These are phyloP conservation scores for Epizoanthus ramosus DNA, from an alignment of 92 coral and sea anemone genomes.

Conservation along the genomic window DNA sequence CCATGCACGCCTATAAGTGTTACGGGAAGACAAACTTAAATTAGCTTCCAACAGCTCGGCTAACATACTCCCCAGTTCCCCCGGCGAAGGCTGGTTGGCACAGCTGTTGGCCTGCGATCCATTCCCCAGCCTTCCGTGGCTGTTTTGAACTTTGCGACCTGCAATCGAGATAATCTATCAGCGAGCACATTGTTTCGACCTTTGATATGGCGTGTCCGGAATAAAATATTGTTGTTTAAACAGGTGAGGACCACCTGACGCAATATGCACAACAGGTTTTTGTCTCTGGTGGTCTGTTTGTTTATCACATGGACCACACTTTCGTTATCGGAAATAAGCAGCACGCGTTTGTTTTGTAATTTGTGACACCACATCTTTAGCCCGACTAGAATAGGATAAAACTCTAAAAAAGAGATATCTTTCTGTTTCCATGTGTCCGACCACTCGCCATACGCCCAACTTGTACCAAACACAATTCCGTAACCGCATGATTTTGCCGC, in stretches of 20 bases:
- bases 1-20: neutral
- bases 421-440: constrained; percentile 41
- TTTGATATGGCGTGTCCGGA: constrained; percentile 41
- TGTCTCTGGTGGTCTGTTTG: constrained; percentile 35
- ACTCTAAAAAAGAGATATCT: constrained; percentile 48
- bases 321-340: constrained; percentile 54
- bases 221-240: constrained; percentile 36
- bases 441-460: constrained; percentile 50
- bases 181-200: constrained; percentile 38
- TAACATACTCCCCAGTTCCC: neutral
- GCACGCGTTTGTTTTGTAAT: constrained; percentile 39
- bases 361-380: constrained; percentile 34
- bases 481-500: constrained; percentile 35
- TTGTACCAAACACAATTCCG: constrained; percentile 39
- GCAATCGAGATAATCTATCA: constrained; percentile 53
- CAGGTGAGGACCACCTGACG: constrained; percentile 35
- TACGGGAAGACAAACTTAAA: neutral
- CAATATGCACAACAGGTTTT: constrained; percentile 1
- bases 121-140: constrained; percentile 10
- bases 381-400: constrained; percentile 40
- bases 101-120: constrained; percentile 2
- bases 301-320: constrained; percentile 47
- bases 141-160: constrained; percentile 40
- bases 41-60: neutral
- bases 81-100: too few species aligned